Evolutionary conservation across 2,113 vertebrate genomes (phyloP), one percentile per base, ranked within the genome.

Genomic region (Carollia perspicillata): DNA sequence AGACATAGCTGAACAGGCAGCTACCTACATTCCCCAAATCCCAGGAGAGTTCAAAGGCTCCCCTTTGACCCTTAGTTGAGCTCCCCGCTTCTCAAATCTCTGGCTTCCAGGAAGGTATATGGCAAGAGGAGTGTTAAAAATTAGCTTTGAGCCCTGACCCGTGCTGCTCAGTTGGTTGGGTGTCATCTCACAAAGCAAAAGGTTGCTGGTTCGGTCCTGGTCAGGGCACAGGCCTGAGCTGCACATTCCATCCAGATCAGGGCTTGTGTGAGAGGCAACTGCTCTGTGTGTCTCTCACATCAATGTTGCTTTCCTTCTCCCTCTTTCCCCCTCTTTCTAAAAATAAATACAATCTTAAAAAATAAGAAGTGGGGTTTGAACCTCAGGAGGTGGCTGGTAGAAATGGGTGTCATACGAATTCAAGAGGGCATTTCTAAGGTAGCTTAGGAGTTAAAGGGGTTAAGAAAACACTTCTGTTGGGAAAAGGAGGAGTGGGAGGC

Each of bases 1-100:
- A 87, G 63, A 90, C 0, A 14, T 2, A 83, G 10, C 55, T 98
- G 80, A 98, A 69, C 3, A 14, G 58, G 60, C 78, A 69, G 80
- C 44, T 1, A n/a, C 72, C 44, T 42, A 60, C 10, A 37, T 40
- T 42, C 79, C 95, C 92, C 86, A 93, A 71, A 58, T 44, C 79
- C 88, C 72, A 44, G 37, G 58, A 72, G 71, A 58, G 18, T 33
- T 20, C 14, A 49, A 89, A 77, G 22, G 17, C n/a, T 71, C 63
- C 6, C 60, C 47, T 0, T 14, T 0, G 30, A 47, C 33, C 60
- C 8, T 63, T 8, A 9, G 0, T 3, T 26, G 2, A 58, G 77
- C 17, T 51, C n/a, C 66, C 60, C 20, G 20, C n/a, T 63, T 89
- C 65, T 81, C 77, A 37, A 55, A 51, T 47, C 65, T 30, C 44